Conservation (phyloP, 2,113 vertebrate species). For the Gambusia affinis region DNA sequence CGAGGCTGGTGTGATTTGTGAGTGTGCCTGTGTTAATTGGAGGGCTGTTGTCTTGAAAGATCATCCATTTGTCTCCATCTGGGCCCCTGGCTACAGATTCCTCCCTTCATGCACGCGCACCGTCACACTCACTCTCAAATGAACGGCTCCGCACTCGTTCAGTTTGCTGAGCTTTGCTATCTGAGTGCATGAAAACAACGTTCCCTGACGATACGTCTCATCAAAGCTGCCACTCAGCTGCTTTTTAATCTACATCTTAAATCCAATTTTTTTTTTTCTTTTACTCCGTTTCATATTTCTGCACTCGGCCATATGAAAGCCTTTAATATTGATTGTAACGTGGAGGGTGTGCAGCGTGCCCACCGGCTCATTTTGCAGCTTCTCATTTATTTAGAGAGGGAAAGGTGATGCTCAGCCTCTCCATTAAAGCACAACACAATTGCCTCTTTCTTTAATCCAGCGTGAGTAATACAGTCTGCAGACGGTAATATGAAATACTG, state of each 20-base stretch:
- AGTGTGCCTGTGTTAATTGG: constrained; percentile 69
- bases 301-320: constrained; percentile 36
- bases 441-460: constrained; percentile 35
- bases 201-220: constrained; percentile 23
- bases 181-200: not conserved
- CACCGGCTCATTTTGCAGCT: constrained; percentile 30
- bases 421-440: constrained; percentile 37
- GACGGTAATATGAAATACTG: constrained; percentile 39
- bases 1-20: constrained; percentile 52
- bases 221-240: constrained; percentile 40
- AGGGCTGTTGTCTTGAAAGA: constrained; percentile 70
- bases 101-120: constrained; percentile 32
- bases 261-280: constrained; percentile 3
- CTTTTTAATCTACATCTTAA: constrained; percentile 50
- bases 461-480: constrained; percentile 34
- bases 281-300: constrained; percentile 24
- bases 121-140: constrained; percentile 22
- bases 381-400: constrained; percentile 44
- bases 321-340: constrained; percentile 29
- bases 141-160: constrained; percentile 1
- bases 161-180: constrained; percentile 16
- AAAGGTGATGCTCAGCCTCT: constrained; percentile 44
- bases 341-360: constrained; percentile 27
- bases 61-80: constrained; percentile 76
- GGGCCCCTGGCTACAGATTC: constrained; percentile 68